Base-by-base conservation (phyloP, 2,113 vertebrate species). In the Eonycteris spelaea region DNA sequence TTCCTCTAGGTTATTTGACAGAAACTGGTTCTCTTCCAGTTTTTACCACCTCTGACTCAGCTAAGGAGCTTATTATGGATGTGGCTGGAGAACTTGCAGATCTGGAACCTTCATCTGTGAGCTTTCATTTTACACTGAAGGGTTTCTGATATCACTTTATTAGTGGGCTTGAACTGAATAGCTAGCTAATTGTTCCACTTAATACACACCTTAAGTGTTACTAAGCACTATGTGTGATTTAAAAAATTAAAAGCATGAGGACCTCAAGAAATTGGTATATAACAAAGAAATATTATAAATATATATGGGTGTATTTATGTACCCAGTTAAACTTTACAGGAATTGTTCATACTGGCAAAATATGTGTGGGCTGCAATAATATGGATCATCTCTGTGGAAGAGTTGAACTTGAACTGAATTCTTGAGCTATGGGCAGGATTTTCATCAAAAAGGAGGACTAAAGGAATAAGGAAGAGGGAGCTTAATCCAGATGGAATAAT, bases 301-400 rank as follows among this genome's bases (percentile, higher is more conserved):
- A 61, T 38, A 38, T 71, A 48, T 33, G 57, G 35, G 13, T 65
- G 63, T 92, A 65, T 86, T 77, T 80, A 75, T 71, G 18, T 86
- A 73, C 45, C 53, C 57, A 86, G 45, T 92, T 95, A 94, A 87
- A 91, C 79, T 80, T 95, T 40, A 48, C 18, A 33, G 65, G 43
- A 92, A 63, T 74, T 96, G 45, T 80, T 92, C 68, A 53, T 87
- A 53, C 75, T 80, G 55, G 48, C 90, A 92, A 78, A 77, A 78
- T 55, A 28, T 79, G 35, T 61, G 18, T 79, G 74, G 45, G 55
- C 40, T 78, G 40, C 51, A 71, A 24, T 48, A 70, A 59, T 11
- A 65, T 5, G 38, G 67, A 74, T 70, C 24, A 7, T 88, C 40
- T 84, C 80, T 87, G 45, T 92, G 48, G 38, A 87, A 75, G 48